Base-by-base conservation (phyloP, 2,113 vertebrate genomes). In the Cryptomyrus ogoouensis region DNA sequence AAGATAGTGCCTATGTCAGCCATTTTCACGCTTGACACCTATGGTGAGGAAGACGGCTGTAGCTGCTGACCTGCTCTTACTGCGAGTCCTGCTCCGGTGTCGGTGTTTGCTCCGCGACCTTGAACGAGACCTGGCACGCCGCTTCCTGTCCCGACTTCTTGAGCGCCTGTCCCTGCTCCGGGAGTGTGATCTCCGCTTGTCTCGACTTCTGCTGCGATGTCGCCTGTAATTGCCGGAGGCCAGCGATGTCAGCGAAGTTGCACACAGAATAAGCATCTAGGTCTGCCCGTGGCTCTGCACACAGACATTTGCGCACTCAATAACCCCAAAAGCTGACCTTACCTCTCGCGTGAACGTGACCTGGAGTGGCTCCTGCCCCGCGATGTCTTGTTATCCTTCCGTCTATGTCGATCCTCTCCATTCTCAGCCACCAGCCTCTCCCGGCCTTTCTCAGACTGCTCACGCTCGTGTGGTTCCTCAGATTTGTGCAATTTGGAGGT, bases 331-430 rank as follows among this genome's bases (percentile, higher is more conserved):
- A 46, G 39, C 19, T 84, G 44, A 83, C 90, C 93, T 90, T 27
- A 98, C 98, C 97, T 98, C 90, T 99, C 98, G 80, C 97, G 96
- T 27, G 98, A 99, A 85, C 96, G 96, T 88, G 98, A 99, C 87
- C 97, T 96, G 66, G 98, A 99, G 58, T 96, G 94, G 93, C 98
- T 99, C 90, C 95, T 96, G 13, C 97, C 97, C 93, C 96, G 96
- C 4, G 98, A 98, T 0, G 97, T 94, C 88, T 95, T 98, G 87
- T 94, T 96, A 15, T 99, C 97, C 94, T 98, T 99, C 46, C 98
- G 97, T 80, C 97, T 96, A 90, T 97, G 97, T 88, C 97, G 96
- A 89, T 99, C 98, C 93, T 99, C 98, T 92, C 96, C 97, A 58
- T 98, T 97, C 94, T 98, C 98, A 66, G 97, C 96, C 83, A 96